A percentile compares a stretch with the other conserved stretches of the same genome.
Conservation (phyloP, 2,797 vertebrate species). For the Gorsachius magnificus region DNA sequence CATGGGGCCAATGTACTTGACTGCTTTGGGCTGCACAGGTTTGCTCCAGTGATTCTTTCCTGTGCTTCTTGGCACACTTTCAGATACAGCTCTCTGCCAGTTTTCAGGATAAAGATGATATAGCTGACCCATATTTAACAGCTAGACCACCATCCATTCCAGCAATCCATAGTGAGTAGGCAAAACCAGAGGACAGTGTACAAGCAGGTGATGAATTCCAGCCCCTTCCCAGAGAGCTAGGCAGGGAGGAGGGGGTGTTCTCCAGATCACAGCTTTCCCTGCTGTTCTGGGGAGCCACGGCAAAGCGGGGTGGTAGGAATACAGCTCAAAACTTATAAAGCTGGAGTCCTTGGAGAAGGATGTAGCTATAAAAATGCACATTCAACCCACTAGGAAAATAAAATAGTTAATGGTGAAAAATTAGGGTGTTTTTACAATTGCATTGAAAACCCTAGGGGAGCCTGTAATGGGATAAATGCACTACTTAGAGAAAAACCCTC, state of each 20-base stretch:
- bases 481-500: slow-evolving; percentile 38
- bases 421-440: background rate
- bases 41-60: background rate
- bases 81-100: background rate
- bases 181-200: background rate
- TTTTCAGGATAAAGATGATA: background rate
- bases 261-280: background rate
- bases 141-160: background rate
- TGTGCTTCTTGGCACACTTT: background rate
- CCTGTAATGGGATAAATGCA: slow-evolving; percentile 35
- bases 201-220: background rate
- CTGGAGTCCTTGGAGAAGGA: background rate
- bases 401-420: slow-evolving; percentile 37
- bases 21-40: background rate
- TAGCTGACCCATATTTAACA: background rate
- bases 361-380: background rate
- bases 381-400: background rate
- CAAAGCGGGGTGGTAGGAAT: background rate
- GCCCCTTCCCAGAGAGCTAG: background rate
- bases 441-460: slow-evolving; percentile 7
- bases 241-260: background rate
- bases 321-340: background rate
- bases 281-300: background rate
- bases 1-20: background rate
- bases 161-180: background rate